Evolutionary conservation across 2,888 invertebrate genomes (phyloP), one percentile per base, ranked within the genome.

Genomic region (Rhopalosiphum nymphaeae): DNA sequence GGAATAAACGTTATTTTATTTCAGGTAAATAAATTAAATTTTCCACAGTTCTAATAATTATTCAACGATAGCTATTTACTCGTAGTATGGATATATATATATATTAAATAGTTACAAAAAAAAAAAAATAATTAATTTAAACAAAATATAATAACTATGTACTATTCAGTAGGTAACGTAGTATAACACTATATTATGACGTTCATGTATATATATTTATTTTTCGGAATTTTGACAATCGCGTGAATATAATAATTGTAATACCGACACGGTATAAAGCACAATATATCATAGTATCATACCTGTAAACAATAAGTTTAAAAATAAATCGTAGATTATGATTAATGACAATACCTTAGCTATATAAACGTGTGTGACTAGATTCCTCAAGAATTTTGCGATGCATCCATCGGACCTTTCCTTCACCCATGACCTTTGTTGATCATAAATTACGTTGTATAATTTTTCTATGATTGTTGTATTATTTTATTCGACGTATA

Each of bases 361-460:
- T 57, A 91, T 25, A 67, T 42, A 78, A 57, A 49, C 11, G 25
- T 78, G 29, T 78, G 49, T 29, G 87, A 88, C 88, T 92, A 90
- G 42, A 49, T 87, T 87, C 10, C 49, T 87, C 21, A 44, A 92
- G 86, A 87, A 87, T 92, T 87, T 92, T 10, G 85, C 57, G n/a
- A 36, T 46, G 36, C 87, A 36, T 87, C 49, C 56, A 36, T 42
- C 42, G 67, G 92, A 88, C 67, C 88, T 92, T 88, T 88, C 67
- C 88, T 21, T 53, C 88, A 88, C 78, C 92, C 92, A 49, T 92
- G 92, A 92, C 88, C 92, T 92, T 88, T 88, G 53, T 44, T 25
- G 88, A 89, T 88, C 92, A 78, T 92, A 92, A 92, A 88, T 92
- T 44, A 92, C 26, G 16, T 92, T 86, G 86, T 86, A 92, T 9